These are phyloP conservation scores for Tangara arthus DNA, from an alignment of 2,797 vertebrate genomes.

Conservation along the genomic window DNA sequence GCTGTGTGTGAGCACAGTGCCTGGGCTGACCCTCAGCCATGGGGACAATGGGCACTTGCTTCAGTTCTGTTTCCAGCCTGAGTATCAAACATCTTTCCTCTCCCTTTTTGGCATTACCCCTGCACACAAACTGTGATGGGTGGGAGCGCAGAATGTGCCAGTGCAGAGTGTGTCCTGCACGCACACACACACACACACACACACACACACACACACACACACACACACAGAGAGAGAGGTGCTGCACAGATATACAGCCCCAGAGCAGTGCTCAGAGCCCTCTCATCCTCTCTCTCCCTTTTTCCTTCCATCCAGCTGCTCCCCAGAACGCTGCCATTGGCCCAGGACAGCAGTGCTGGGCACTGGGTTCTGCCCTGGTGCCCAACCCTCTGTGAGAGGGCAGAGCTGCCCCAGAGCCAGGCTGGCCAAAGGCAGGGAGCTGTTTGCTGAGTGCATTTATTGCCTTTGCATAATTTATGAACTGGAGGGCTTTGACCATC, in stretches of 20 bases:
- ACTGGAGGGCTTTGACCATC: conserved; percentile 87
- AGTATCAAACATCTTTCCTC: neutral
- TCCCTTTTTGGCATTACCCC: neutral
- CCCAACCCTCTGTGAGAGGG: conserved; percentile 66
- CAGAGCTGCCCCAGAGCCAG: conserved; percentile 21
- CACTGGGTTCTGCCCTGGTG: neutral
- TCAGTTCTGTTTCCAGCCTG: neutral
- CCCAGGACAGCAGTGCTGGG: neutral
- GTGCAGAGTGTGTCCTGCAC: neutral
- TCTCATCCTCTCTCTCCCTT: neutral
- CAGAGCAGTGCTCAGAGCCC: neutral
- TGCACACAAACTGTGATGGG: neutral
- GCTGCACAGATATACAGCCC: neutral
- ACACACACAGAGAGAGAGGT: neutral
- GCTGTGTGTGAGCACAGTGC: neutral
- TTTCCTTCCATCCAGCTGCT: neutral
- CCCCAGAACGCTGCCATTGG: neutral
- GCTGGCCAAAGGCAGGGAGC: conserved; percentile 73
- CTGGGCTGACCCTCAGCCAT: neutral
- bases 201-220: neutral
- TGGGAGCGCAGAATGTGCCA: neutral
- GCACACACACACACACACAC: fast-evolving
- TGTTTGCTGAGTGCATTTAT: conserved; percentile 92
- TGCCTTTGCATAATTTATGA: conserved; percentile 97
- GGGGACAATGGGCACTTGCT: neutral